Percentiles rank a stretch among this genome's conserved stretches.
Evolutionary conservation across 2,888 invertebrate genomes (phyloP).

Genomic region (Protonemura montana): DNA sequence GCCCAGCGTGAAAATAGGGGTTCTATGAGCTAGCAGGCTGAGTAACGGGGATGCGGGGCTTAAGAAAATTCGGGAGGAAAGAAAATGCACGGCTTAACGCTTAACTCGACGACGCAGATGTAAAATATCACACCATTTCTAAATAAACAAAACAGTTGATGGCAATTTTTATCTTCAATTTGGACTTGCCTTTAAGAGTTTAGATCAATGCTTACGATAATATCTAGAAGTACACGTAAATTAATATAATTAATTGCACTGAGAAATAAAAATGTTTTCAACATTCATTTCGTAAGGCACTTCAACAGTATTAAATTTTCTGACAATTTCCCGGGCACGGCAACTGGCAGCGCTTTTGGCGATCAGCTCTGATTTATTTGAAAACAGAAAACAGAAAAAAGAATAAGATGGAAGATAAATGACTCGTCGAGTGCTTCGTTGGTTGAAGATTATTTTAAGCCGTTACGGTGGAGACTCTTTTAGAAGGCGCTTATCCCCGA

Average conservation of each 20-base stretch:
- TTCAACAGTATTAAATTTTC: too few relatives aligned
- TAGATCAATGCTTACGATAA: too few relatives aligned
- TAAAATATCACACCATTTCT: too few relatives aligned
- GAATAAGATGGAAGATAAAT: constrained; percentile 33
- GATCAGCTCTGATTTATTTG: constrained; percentile 24
- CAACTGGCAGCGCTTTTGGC: not conserved
- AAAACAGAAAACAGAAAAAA: constrained; percentile 1
- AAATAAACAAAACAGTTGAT: too few relatives aligned
- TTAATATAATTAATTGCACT: too few relatives aligned
- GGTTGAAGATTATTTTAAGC: constrained; percentile 35
- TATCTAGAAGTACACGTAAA: too few relatives aligned
- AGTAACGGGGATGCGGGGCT: not conserved
- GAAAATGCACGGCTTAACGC: not conserved
- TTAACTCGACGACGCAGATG: not conserved
- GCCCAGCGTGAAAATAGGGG: not conserved
- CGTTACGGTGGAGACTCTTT: constrained; percentile 21
- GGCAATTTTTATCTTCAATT: too few relatives aligned
- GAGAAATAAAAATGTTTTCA: too few relatives aligned
- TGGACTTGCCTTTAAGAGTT: too few relatives aligned
- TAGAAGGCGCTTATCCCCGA: not conserved
- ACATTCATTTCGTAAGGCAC: too few relatives aligned
- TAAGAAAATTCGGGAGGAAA: constrained; percentile 32
- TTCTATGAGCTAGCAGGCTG: not conserved
- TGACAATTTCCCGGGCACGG: too few relatives aligned
- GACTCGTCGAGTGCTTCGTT: constrained; percentile 7